Base-by-base conservation (phyloP, 2,888 invertebrate genomes). In the Pollenia angustigena region DNA sequence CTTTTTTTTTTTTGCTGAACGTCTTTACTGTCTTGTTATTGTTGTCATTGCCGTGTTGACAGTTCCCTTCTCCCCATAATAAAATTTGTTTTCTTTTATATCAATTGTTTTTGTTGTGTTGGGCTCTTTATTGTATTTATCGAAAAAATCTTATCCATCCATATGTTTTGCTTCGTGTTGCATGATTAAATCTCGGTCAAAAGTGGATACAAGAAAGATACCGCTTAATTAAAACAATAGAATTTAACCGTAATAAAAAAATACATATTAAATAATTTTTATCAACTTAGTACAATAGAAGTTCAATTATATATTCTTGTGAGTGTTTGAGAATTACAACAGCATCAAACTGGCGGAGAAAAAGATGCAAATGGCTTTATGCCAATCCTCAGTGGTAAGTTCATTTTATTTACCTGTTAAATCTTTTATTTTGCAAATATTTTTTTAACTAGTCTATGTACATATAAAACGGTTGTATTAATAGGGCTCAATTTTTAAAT, bases 341-440 rank as follows among this genome's bases (percentile, higher is more conserved):
- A 88, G 90, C 90, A 85, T 91, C 89, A 93, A 92, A 68, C 90
- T 92, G 92, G 93, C 92, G 81, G 92, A 92, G 87, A 92, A 92
- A 89, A 92, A 92, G 90, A 90, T 90, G 88, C 92, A 92, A 86
- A 95, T 96, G 96, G 95, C 96, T 93, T 95, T 95, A 94, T 96
- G 96, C 95, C 96, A 96, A 93, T 94, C 95, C 90, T 95, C 95
- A 91, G 96, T 96, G 94, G 94, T 95, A 92, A 95, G 94, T 94
- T 6, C 0, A 32, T 6, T 32, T 48, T 79, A 60, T 18, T 18
- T 18, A 18, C 18, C 18, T 18, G 18, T 18, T 18, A 18, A 18
- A 18, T 18, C 23, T 23, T 23, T 23, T 23, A 23, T 23, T 23
- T 18, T 18, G 18, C 18, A 18, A 81, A 81, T 81, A 66, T 0